Evolutionary conservation across 1,140 invertebrate species (phyloP).

Genomic region (Antheraea pernyi): DNA sequence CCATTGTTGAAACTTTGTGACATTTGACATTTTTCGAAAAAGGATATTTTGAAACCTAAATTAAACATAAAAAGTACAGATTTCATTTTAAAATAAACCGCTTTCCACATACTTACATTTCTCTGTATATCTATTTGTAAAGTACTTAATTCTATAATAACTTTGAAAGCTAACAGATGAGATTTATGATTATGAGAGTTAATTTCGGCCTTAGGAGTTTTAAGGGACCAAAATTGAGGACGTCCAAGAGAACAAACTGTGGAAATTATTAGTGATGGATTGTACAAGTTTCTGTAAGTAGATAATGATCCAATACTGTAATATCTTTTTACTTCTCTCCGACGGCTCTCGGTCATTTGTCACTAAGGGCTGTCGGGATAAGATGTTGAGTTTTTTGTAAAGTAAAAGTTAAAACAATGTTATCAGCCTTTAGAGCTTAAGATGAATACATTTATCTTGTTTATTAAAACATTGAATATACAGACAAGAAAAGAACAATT

Average conservation of each 20-base stretch:
- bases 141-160: too few species aligned
- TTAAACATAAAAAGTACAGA: too few species aligned
- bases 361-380: constrained; percentile 19
- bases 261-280: constrained; percentile 63
- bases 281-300: constrained; percentile 51
- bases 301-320: constrained; percentile 54
- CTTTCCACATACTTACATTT: too few species aligned
- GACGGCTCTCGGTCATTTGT: constrained; percentile 48
- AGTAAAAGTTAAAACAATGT: not conserved
- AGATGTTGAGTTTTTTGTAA: not conserved
- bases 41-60: too few species aligned
- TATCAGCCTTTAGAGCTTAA: not conserved
- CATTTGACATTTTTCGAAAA: too few species aligned
- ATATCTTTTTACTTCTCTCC: constrained; percentile 58
- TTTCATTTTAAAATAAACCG: too few species aligned
- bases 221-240: not conserved
- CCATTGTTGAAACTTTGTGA: too few species aligned
- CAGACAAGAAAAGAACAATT: too few species aligned
- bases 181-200: not conserved
- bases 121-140: too few species aligned
- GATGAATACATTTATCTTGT: too few species aligned
- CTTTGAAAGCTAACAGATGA: too few species aligned
- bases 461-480: not conserved
- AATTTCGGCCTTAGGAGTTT: constrained; percentile 20
- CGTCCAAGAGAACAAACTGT: constrained; percentile 25